Evolutionary conservation across 1,140 invertebrate genomes (phyloP), one percentile per base, ranked within the genome.

Genomic region (Globodera rostochiensis): DNA sequence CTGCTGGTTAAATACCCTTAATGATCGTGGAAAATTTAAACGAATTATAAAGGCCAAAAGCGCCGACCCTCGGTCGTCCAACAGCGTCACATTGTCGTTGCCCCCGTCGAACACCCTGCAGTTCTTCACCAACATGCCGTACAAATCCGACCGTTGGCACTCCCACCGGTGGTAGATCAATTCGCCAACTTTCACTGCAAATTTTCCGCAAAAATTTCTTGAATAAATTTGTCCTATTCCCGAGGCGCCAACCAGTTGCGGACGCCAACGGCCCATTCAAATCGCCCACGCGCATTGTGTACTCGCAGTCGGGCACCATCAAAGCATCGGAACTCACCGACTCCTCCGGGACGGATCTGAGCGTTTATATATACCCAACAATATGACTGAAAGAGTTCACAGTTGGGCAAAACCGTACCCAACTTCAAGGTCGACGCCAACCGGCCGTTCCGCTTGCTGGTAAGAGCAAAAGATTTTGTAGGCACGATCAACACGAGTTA

Each of bases 401-500:
- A 36, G 36, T 36, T 3, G 2, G 19, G 25, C 71, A 5, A 13
- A 36, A 67, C 77, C 78, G 77, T 76, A 87, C 86, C 83, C 83
- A 15, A 87, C 86, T 80, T 85, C 80, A 53, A 87, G 57, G 50
- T 85, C 80, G 6, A 85, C 75, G 13, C 70, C 79, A 3, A 87
- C 82, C 9, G 79, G 76, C 15, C 64, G 71, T n/a, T 84, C 84
- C 66, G 80, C 77, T 19, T 87, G 86, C 13, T 81, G 81, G 67
- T 87, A 87, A 36, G 87, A 86, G 53, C 86, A 87, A 15, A 79
- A 78, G 53, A 87, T 79, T 77, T 87, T 87, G 75, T 78, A 87
- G 15, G 84, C 81, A 19, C 86, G 60, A 50, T 87, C 86, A 19
- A 88, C 85, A 50, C 83, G 84, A 6, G 86, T 87, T 5, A 88